Base-by-base conservation (phyloP, 1,140 invertebrate genomes). In the Wasmannia auropunctata region DNA sequence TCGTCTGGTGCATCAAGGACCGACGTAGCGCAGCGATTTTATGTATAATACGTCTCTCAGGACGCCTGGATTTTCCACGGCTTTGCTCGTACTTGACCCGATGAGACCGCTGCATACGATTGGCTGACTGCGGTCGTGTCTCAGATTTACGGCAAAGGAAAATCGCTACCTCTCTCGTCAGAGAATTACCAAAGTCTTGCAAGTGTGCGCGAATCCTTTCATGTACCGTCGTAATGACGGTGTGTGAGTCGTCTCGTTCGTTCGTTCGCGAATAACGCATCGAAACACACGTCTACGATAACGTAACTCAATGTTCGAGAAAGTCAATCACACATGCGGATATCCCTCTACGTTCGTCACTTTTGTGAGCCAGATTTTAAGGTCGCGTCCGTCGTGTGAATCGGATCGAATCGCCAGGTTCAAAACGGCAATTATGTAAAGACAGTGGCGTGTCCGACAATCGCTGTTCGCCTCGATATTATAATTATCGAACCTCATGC, bases 1-100 rank as follows among this genome's bases (percentile, higher is more conserved):
- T 51, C 8, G 49, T 54, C 54, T 25, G 2, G 11, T 16, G 0
- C 28, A 28, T 43, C 31, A n/a, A 69, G 16, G 16, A 6, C 8
- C n/a, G 16, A 51, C 19, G 6, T n/a, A 51, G 4, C 56, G 16
- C 16, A 22, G 37, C 8, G 25, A 70, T 49, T 43, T 70, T 70
- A 37, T 14, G n/a, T n/a, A n/a, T n/a, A n/a, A 34, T 49, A 22
- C 7, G 25, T 43, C 7, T 54, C 37, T 28, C 19, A 43, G 60
- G 7, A 81, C 67, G 16, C 8, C 2, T 31, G 10, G n/a, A 34
- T 43, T 72, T 83, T 83, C 25, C 14, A 40, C 16, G 46, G 51
- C 19, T 72, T 72, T 37, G 28, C 51, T 56, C 37, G 79, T 72
- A 72, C 79, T 43, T 83, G 67, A 83, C 79, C 65, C 16, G 34